Percentiles rank a stretch among this genome's conserved stretches.
Conservation (phyloP, 2,113 vertebrate species). For the Toxostoma redivivum region DNA sequence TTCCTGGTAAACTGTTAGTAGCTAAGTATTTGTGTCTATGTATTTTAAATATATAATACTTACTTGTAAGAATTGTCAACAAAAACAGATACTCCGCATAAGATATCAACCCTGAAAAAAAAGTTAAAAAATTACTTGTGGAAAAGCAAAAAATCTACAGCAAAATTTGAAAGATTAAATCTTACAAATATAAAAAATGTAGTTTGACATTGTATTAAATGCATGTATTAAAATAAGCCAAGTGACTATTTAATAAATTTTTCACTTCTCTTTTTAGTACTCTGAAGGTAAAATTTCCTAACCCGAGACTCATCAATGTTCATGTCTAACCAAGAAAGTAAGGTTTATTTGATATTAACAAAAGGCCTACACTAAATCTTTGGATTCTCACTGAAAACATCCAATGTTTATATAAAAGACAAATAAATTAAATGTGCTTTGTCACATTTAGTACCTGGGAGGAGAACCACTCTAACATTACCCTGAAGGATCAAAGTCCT, state of each 20-base stretch:
- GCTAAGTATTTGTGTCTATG: not conserved
- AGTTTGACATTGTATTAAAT: not conserved
- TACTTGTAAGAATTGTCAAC: conserved; percentile 95
- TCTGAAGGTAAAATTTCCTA: conserved; percentile 13
- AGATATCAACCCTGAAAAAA: conserved; percentile 90
- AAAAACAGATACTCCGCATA: conserved; percentile 97
- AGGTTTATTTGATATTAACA: conserved; percentile 56
- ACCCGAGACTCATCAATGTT: not conserved
- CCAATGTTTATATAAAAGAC: conserved; percentile 55
- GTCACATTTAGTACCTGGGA: conserved; percentile 68
- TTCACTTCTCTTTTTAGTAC: conserved; percentile 10
- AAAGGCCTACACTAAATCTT: conserved; percentile 46
- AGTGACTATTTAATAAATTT: not conserved
- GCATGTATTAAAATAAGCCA: not conserved
- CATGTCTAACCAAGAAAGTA: conserved; percentile 39
- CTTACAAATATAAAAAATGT: not conserved
- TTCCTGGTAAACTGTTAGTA: not conserved
- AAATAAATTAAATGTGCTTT: conserved; percentile 68
- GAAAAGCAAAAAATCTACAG: not conserved
- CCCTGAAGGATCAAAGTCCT: conserved; percentile 72
- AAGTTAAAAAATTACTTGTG: not conserved
- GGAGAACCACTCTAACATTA: conserved; percentile 60
- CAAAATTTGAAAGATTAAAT: not conserved
- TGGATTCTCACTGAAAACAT: conserved; percentile 51
- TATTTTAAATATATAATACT: conserved; percentile 64